Percentiles rank a stretch among this genome's conserved stretches.
These are phyloP conservation scores for Catalaphyllia jardinei DNA, from an alignment of 64 coral and sea anemone species.

Conservation along the genomic window DNA sequence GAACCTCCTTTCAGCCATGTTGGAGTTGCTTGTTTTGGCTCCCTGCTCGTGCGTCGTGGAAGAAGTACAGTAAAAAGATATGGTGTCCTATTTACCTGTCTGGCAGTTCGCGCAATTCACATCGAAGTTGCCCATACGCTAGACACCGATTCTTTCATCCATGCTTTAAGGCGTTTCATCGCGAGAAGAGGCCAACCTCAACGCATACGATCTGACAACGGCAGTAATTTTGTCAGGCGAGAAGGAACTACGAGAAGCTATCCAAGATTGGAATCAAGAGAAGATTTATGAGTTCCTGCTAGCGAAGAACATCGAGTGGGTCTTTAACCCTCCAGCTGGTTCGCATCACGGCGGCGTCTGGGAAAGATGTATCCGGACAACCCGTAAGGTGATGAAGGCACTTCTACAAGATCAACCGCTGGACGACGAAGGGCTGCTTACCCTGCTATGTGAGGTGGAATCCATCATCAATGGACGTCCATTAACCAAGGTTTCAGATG, in stretches of 20 bases:
- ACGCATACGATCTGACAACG: slow-evolving; percentile 33
- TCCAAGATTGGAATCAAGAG: slow-evolving; percentile 19
- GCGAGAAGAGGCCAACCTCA: slow-evolving; percentile 36
- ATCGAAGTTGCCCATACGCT: slow-evolving; percentile 2
- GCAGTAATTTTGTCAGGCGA: slow-evolving; percentile 38
- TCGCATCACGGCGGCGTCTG: slow-evolving; percentile 20
- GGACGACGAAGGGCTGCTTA: slow-evolving; percentile 23
- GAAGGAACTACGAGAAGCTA: slow-evolving; percentile 25
- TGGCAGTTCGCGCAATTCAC: neutral
- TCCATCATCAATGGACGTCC: slow-evolving; percentile 31
- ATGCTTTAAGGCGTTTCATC: slow-evolving; percentile 30
- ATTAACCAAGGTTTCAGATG: slow-evolving; percentile 24
- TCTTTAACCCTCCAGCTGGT: slow-evolving; percentile 27
- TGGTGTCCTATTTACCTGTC: slow-evolving; percentile 13
- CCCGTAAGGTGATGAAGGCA: slow-evolving; percentile 30
- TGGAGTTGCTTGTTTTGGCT: slow-evolving; percentile 2
- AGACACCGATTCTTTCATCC: slow-evolving; percentile 24
- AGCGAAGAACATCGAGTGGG: slow-evolving; percentile 7
- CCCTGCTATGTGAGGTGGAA: slow-evolving; percentile 38
- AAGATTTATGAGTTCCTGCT: slow-evolving; percentile 5
- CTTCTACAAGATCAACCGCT: neutral
- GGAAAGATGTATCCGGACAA: slow-evolving; percentile 35
- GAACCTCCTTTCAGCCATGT: slow-evolving; percentile 29
- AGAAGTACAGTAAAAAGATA: slow-evolving; percentile 5
- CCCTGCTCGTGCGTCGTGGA: neutral